Evolutionary conservation across 2,113 vertebrate species (phyloP), one percentile per base, ranked within the genome.

Genomic region (Nymphicus hollandicus): DNA sequence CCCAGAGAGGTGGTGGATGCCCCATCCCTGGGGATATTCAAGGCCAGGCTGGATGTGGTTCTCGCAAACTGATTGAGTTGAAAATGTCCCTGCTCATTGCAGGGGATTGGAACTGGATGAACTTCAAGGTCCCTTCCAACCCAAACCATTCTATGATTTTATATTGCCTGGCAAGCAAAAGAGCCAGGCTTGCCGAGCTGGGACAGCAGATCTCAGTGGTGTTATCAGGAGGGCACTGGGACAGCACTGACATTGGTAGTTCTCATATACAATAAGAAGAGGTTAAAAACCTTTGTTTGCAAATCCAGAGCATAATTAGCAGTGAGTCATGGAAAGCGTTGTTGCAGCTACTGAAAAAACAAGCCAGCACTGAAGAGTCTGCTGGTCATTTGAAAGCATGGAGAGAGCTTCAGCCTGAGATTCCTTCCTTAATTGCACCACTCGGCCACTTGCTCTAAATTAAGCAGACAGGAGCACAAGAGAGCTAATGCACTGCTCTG

Each of bases 361-460:
- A 85, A 91, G 71, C 53, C 10, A 6, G 83, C 0, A 0, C 64
- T 92, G 94, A 88, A 87, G 70, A 53, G 41, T 94, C 89, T 96
- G 85, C 49, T 94, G 91, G 95, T 91, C 85, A 60, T 88, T 86
- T 93, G 93, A 95, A 95, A 90, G 74, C 33, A 2, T 35, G 0
- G 0, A 70, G 89, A 94, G 88, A 94, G 88, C 79, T 93, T 60
- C 88, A 86, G 79, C 90, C 71, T 55, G 68, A 95, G 91, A 90
- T 78, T 90, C 50, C 60, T 88, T 80, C 76, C 82, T 91, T 94
- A 96, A 96, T 91, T 96, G 90, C 81, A 94, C 74, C 68, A 78
- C 69, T 96, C 53, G 10, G 88, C 60, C 91, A 88, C 80, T 95
- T 2, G 1, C 68, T 93, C 47, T 74, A 84, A 94, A 93, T 96